phyloP scores from a whole-genome alignment of 2,113 vertebrate species.

The Prunella fulvescens region DNA sequence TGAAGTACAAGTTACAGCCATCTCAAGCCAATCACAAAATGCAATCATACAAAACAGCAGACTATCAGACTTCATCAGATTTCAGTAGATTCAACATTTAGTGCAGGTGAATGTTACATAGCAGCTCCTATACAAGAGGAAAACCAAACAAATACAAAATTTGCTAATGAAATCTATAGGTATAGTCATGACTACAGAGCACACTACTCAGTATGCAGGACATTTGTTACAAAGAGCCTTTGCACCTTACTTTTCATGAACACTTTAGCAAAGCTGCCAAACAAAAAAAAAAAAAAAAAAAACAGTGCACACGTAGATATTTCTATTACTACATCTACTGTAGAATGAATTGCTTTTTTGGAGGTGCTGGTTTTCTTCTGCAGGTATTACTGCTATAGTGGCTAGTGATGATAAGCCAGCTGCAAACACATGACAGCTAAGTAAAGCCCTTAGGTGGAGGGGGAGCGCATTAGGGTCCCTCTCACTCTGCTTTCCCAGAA shows the following conservation, averaged over 20 bases:
- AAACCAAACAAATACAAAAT: not conserved
- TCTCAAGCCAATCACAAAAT: not conserved
- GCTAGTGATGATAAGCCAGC: not conserved
- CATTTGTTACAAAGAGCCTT: not conserved
- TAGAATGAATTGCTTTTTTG: not conserved
- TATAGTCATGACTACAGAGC: not conserved
- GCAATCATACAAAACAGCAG: not conserved
- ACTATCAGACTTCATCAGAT: not conserved
- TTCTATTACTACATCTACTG: not conserved
- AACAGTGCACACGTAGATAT: accelerated
- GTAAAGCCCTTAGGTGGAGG: accelerated
- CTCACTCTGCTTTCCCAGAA: not conserved
- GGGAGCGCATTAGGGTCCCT: not conserved
- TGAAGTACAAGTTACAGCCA: not conserved
- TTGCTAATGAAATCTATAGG: not conserved
- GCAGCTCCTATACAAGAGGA: not conserved
- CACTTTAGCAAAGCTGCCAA: not conserved
- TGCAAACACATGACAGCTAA: accelerated
- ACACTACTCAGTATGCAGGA: not conserved
- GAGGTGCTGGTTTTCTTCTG: not conserved
- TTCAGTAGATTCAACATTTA: not conserved
- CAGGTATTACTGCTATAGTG: not conserved
- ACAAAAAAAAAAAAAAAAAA: not conserved
- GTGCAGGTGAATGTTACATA: not conserved
- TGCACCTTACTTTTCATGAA: accelerated